Evolutionary conservation across 2,888 invertebrate species (phyloP).

Genomic region (Parthenolecanium corni): DNA sequence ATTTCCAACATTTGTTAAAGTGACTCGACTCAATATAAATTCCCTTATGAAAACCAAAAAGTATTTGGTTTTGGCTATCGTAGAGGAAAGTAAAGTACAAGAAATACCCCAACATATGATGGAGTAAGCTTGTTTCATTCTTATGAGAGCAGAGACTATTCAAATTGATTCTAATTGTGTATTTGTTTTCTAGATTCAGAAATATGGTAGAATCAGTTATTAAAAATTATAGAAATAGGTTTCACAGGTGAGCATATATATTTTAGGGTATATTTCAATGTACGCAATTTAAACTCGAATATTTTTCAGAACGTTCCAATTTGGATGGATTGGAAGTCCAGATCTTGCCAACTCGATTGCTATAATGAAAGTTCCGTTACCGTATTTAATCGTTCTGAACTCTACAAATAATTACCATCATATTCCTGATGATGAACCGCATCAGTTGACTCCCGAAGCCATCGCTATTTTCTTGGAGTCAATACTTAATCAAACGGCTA

Average conservation of each 20-base stretch:
- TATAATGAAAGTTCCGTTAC: slow-evolving; percentile 70
- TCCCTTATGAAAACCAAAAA: slow-evolving; percentile 74
- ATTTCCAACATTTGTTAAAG: slow-evolving; percentile 78
- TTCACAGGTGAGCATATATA: slow-evolving; percentile 49
- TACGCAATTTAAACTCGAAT: not conserved
- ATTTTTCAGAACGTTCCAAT: slow-evolving; percentile 59
- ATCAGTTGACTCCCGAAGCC: slow-evolving; percentile 66
- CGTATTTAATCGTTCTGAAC: slow-evolving; percentile 80
- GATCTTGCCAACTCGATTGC: slow-evolving; percentile 88
- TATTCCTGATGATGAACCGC: slow-evolving; percentile 71
- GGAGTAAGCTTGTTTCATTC: slow-evolving; percentile 41
- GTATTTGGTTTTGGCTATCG: slow-evolving; percentile 73
- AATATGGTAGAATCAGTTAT: slow-evolving; percentile 75
- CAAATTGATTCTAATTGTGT: not conserved
- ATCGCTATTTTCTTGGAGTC: slow-evolving; percentile 63
- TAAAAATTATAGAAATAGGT: slow-evolving; percentile 58
- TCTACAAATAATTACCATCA: slow-evolving; percentile 86
- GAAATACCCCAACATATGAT: slow-evolving; percentile 68
- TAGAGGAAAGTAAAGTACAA: slow-evolving; percentile 74
- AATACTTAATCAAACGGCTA: slow-evolving; percentile 64
- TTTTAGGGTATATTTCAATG: not conserved
- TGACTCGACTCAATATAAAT: slow-evolving; percentile 42
- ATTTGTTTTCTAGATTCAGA: slow-evolving; percentile 46
- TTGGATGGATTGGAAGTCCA: slow-evolving; percentile 87
- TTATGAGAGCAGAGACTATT: not conserved